These are phyloP conservation scores for Plutella xylostella DNA, from an alignment of 2,888 invertebrate genomes.

Conservation along the genomic window DNA sequence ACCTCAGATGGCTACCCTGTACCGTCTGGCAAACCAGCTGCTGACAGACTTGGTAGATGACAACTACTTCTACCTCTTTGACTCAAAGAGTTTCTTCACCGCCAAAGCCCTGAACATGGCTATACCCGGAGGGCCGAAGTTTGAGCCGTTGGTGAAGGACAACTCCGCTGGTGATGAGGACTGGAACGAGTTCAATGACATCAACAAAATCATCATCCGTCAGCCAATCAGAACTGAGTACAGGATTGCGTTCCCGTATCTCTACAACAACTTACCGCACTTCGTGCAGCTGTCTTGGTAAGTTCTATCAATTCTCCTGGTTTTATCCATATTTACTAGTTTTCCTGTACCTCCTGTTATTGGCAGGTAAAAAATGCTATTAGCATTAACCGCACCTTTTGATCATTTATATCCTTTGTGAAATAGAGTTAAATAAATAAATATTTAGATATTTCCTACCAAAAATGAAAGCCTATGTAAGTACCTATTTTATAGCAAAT, in stretches of 20 bases:
- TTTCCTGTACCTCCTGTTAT: too few species aligned
- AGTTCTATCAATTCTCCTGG: too few species aligned
- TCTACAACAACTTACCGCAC: conserved; percentile 99
- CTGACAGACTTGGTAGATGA: conserved; percentile 97
- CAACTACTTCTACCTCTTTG: conserved; percentile 99
- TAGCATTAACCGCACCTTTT: too few species aligned
- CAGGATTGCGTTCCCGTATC: conserved; percentile 98
- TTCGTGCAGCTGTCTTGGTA: conserved; percentile 98
- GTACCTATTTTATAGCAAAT: too few species aligned
- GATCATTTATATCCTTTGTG: too few species aligned
- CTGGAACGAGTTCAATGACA: conserved; percentile 99
- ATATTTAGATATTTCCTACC: too few species aligned
- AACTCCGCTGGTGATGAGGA: conserved; percentile 98
- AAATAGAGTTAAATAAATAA: too few species aligned
- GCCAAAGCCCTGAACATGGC: conserved; percentile 99
- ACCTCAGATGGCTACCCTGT: conserved; percentile 98
- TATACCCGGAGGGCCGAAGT: conserved; percentile 99
- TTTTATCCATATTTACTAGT: too few species aligned
- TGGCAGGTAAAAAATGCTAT: too few species aligned
- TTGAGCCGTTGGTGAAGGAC: conserved; percentile 98
- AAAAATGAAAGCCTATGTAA: too few species aligned
- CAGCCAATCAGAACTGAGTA: conserved; percentile 99
- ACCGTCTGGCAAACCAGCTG: conserved; percentile 96
- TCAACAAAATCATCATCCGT: conserved; percentile 99
- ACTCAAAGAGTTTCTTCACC: conserved; percentile 99